Evolutionary conservation across 2,113 vertebrate species (phyloP), one percentile per base, ranked within the genome.

Genomic region (Conger conger): DNA sequence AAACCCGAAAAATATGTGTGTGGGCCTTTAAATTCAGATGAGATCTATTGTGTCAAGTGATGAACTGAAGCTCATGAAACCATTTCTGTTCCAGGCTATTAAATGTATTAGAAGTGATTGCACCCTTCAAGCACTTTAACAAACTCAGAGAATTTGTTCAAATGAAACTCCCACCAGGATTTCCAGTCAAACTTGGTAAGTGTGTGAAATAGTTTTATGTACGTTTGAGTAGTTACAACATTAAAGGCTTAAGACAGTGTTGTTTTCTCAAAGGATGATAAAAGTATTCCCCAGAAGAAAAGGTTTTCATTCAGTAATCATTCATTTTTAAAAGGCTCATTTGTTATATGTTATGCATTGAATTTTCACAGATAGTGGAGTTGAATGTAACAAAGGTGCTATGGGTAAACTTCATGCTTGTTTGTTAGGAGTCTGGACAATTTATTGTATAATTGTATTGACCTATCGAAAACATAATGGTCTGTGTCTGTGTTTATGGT

Each of bases 41-140:
- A 6, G 79, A 40, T 63, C 33, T 76, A 18, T 6, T 83, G n/a
- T 76, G 79, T 60, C 18, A 60, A 60, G 57, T 60, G 7, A 50
- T 50, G 9, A 50, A 50, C 15, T 50, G 15, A 13, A 13, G 8
- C 11, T 50, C 11, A 13, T 50, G 8, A 50, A 50, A 50, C 11
- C 45, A 50, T 4, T 81, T 85, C 40, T 87, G 87, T 93, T 87
- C 42, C 95, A 99, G 98, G 91, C 95, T 99, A 89, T 93, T 99
- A 95, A 99, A 99, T 95, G 98, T 99, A 92, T 94, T 99, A 92
- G 98, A 99, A 94, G 97, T 99, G 88, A 96, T 99, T 81, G 98
- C 98, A 91, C 98, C 98, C 88, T 99, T 99, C 95, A 99, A 99
- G 97, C 98, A 99, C 98, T 99, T 99, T 97, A 99, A 99, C 96